Evolutionary conservation across 2,797 vertebrate genomes (phyloP), one percentile per base, ranked within the genome.

Genomic region (Pempheris klunzingeri): DNA sequence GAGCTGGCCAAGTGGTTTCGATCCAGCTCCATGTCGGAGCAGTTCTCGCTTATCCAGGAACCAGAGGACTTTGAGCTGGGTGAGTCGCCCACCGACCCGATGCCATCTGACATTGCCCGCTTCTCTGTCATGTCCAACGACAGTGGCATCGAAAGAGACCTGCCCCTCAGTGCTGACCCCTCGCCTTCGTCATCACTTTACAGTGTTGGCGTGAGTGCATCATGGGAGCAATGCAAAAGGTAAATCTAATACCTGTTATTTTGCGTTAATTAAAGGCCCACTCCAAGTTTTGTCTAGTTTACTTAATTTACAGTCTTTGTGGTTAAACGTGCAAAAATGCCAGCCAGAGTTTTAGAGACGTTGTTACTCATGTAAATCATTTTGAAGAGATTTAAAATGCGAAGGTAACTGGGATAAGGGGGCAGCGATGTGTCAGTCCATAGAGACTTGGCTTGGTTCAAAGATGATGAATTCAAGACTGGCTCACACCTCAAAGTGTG

Each of bases 101-200:
- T 86, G 8, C 84, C 86, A 8, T 41, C 64, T 0, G 90, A 95
- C 78, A 92, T 93, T 87, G 92, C 92, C 1, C 96, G 97, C 60
- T 95, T 94, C 77, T 99, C 98, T 0, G 41, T 98, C 80, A 92
- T 98, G 84, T 99, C 97, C 81, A 97, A 94, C 0, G 98, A 99
- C 94, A 99, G 98, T 0, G 97, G 98, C 44, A 99, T 99, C 0
- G 97, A 98, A 67, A 92, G 95, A 32, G 98, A 99, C 91, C 86
- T 98, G 53, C 92, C 92, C 1, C 88, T 90, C 1, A 15, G n/a
- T 0, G 22, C 71, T 0, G 95, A 95, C 26, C 17, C 46, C 0
- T 59, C 58, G 8, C 17, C 1, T 1, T 41, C 77, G 0, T 66
- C 71, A 0, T 59, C 71, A 28, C 72, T 85, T 36, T 83, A 90